A percentile compares a stretch with the other conserved stretches of the same genome.
Conservation (phyloP, 2,888 invertebrate species). For the Cepaea hortensis region DNA sequence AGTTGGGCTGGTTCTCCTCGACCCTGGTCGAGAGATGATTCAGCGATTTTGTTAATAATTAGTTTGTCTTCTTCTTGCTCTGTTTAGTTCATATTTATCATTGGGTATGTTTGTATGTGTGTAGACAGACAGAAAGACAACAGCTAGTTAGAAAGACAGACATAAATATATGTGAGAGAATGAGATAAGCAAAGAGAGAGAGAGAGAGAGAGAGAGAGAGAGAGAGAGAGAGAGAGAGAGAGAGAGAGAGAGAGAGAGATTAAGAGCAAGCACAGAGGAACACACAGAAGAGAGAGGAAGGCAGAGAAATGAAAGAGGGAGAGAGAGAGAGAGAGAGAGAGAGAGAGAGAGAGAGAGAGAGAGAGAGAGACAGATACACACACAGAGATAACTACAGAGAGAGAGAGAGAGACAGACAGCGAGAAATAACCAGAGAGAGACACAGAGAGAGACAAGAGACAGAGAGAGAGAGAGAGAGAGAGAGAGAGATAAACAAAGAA, state of each 20-base stretch:
- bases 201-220: not conserved
- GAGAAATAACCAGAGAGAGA: no score
- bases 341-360: not conserved
- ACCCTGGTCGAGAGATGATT: not conserved
- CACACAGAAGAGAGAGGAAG: not conserved
- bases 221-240: not conserved
- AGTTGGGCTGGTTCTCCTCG: slow-evolving; percentile 30
- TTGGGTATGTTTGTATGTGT: no score
- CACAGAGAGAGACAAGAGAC: no score
- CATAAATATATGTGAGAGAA: not conserved
- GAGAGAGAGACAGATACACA: not conserved
- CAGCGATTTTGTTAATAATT: not conserved
- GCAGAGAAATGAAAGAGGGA: not conserved
- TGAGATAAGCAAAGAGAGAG: not conserved
- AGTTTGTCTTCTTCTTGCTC: not conserved
- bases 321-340: not conserved
- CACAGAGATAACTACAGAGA: no score
- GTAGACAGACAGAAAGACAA: not conserved
- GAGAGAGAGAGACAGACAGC: no score
- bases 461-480: no score
- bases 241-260: not conserved
- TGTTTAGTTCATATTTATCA: not conserved
- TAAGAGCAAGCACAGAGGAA: not conserved
- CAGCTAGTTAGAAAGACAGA: not conserved
- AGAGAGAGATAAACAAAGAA: no score